These are phyloP conservation scores for Petromus typicus DNA, from an alignment of 2,113 vertebrate species.

Conservation along the genomic window DNA sequence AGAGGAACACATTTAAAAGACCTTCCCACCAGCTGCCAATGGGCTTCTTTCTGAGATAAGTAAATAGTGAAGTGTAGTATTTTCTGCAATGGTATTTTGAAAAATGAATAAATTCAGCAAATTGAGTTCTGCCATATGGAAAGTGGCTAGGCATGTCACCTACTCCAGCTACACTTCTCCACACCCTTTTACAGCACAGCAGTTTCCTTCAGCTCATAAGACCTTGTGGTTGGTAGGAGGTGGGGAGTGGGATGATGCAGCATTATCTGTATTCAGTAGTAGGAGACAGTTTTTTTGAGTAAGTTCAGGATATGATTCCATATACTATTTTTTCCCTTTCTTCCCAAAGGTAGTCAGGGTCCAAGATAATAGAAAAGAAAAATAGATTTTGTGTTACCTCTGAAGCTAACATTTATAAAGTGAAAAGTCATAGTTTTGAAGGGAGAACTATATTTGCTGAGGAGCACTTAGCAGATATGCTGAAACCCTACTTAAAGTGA, in stretches of 20 bases:
- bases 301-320: not conserved
- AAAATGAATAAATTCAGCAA: slow-evolving; percentile 35
- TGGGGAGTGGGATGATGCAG: rapidly evolving
- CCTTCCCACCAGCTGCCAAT: not conserved
- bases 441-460: not conserved
- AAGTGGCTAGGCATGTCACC: not conserved
- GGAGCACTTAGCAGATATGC: not conserved
- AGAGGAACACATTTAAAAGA: not conserved
- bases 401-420: slow-evolving; percentile 12
- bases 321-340: not conserved
- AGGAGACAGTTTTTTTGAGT: slow-evolving; percentile 6
- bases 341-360: not conserved
- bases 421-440: not conserved
- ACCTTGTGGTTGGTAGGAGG: not conserved
- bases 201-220: not conserved
- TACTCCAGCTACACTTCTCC: not conserved
- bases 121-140: not conserved
- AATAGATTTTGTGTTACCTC: not conserved
- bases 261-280: not conserved
- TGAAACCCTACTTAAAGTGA: not conserved
- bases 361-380: not conserved
- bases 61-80: not conserved
- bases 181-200: not conserved
- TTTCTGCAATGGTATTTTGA: slow-evolving; percentile 11
- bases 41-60: not conserved